Conservation (phyloP, 2,888 invertebrate genomes). For the Luperina nickerlii region DNA sequence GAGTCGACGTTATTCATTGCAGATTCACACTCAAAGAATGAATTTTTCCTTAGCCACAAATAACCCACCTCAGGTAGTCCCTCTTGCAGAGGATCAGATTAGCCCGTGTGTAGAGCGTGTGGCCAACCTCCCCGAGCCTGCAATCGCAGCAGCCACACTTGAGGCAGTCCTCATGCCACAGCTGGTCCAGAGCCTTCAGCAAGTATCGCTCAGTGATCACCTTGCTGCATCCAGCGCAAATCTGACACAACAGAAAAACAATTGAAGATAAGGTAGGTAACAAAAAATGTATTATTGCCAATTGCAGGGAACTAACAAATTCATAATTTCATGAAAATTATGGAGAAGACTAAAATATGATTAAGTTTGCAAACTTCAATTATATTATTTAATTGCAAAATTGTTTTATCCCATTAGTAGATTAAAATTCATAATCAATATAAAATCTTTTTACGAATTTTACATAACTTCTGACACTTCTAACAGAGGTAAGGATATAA, state of each 20-base stretch:
- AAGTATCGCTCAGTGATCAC: slow-evolving; percentile 97
- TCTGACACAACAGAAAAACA: slow-evolving; percentile 85
- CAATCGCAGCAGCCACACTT: slow-evolving; percentile 99
- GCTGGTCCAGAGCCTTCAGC: slow-evolving; percentile 97
- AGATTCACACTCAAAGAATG: neutral
- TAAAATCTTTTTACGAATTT: neutral
- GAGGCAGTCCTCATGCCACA: slow-evolving; percentile 99
- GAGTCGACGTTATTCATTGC: neutral
- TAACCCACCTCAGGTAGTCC: slow-evolving; percentile 96
- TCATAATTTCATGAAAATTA: slow-evolving; percentile 25
- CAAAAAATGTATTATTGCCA: neutral
- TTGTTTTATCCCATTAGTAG: neutral
- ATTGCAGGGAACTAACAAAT: neutral
- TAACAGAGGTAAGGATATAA: neutral
- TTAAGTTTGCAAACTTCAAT: slow-evolving; percentile 10
- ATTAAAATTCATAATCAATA: slow-evolving; percentile 13
- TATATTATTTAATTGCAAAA: neutral
- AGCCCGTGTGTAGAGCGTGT: slow-evolving; percentile 98
- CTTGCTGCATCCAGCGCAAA: slow-evolving; percentile 98
- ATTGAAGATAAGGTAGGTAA: neutral
- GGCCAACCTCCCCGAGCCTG: slow-evolving; percentile 98
- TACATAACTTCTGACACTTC: neutral
- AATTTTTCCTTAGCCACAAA: neutral
- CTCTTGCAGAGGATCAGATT: slow-evolving; percentile 98
- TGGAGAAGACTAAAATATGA: slow-evolving; percentile 6